Base-by-base conservation (phyloP, 2,113 vertebrate species). In the Electrona antarctica region DNA sequence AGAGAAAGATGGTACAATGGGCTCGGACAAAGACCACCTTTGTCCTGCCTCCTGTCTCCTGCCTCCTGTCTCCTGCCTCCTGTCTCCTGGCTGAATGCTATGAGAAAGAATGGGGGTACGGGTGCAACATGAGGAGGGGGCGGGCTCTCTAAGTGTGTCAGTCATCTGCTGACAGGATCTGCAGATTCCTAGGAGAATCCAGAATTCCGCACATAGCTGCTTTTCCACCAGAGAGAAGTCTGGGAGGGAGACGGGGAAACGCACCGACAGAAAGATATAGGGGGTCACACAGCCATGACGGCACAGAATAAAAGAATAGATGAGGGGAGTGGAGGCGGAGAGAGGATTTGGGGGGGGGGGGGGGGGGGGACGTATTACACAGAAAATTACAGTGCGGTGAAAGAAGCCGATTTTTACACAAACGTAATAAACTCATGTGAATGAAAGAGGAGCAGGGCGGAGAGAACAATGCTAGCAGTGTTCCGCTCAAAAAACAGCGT, bases 161-260 rank as follows among this genome's bases (percentile, higher is more conserved):
- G 64, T 84, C 83, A 80, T 79, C 75, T 65, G 74, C 73, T 79
- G 80, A 71, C 73, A 73, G 66, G 77, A 89, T 71, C 77, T 78
- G 47, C 60, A 78, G 75, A 88, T 83, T 80, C 64, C 77, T 51
- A 3, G 5, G 46, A 65, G 69, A 74, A 85, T 79, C 68, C 83
- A 70, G 77, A 85, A 89, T 92, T 92, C 89, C 86, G 60, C 65
- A 73, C 85, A 90, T 91, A 86, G 63, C 86, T 88, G 58, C 63
- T 21, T 64, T 79, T 52, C 72, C 52, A 73, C 48, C 60, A 74
- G 41, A 55, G 66, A 47, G 74, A 67, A 21, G 21, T 21, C 21
- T 60, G 58, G 45, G 29, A 3, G 56, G 14, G 11, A 63, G 21
- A 55, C 7, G 47, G 13, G 9, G 12, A 56, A 61, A 12, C 3